Conservation (phyloP, 2,113 vertebrate genomes). For the Antechinus flavipes region DNA sequence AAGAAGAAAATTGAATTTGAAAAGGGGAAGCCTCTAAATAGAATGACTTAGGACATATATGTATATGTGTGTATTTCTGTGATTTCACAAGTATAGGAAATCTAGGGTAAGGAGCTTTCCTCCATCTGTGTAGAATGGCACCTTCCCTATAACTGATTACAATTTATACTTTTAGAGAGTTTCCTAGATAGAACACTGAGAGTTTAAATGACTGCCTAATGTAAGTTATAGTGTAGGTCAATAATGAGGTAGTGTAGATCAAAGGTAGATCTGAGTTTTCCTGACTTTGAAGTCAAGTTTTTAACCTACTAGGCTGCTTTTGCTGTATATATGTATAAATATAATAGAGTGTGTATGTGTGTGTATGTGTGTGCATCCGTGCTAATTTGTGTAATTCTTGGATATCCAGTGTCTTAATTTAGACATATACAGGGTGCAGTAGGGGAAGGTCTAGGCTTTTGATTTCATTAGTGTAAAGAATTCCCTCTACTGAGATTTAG, state of each 20-base stretch:
- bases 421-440: neutral
- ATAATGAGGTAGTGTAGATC: neutral
- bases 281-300: neutral
- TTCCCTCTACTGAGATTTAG: neutral
- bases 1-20: constrained; percentile 52
- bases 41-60: neutral
- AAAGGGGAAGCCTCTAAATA: constrained; percentile 44
- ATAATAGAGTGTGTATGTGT: neutral
- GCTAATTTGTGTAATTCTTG: neutral
- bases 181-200: neutral
- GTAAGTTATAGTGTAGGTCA: neutral
- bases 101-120: neutral
- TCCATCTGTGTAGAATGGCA: neutral
- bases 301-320: neutral
- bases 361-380: neutral
- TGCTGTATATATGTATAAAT: neutral
- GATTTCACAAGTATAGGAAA: neutral
- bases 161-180: neutral
- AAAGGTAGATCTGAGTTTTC: neutral
- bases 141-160: neutral
- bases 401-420: neutral
- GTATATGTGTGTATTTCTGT: neutral
- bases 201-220: neutral
- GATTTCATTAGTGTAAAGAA: neutral
- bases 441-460: neutral